phyloP scores from a whole-genome alignment of 2,113 vertebrate species.

The Notechis scutatus region DNA sequence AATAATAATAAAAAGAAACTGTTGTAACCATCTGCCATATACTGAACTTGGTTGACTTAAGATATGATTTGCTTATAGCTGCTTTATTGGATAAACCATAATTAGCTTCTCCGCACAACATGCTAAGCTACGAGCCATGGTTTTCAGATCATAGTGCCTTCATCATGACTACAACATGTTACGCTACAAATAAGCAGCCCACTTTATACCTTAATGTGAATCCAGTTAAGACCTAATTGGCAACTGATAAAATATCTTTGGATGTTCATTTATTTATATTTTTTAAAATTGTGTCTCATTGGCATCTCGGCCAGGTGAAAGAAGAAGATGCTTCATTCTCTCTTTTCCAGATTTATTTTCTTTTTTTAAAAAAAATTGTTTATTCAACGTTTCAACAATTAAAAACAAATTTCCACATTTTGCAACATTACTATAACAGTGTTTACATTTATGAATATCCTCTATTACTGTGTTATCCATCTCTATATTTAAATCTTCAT shows the following conservation, averaged over 20 bases:
- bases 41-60: neutral
- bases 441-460: no score
- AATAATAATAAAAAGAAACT: neutral
- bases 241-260: neutral
- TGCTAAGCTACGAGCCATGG: neutral
- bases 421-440: no score
- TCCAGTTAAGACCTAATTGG: neutral
- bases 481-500: no score
- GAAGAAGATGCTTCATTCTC: neutral
- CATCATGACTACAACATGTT: neutral
- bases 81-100: neutral
- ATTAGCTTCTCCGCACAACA: neutral
- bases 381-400: no score
- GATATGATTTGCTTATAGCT: neutral
- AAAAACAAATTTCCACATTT: no score
- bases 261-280: neutral
- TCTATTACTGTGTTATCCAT: no score
- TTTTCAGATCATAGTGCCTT: neutral
- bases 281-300: neutral
- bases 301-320: neutral
- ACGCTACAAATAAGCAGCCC: neutral
- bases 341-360: neutral
- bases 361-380: no score
- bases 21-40: no score
- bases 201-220: neutral